A percentile compares a stretch with the other conserved stretches of the same genome.
Evolutionary conservation across 2,888 invertebrate genomes (phyloP).

Genomic region (Myathropa florea): DNA sequence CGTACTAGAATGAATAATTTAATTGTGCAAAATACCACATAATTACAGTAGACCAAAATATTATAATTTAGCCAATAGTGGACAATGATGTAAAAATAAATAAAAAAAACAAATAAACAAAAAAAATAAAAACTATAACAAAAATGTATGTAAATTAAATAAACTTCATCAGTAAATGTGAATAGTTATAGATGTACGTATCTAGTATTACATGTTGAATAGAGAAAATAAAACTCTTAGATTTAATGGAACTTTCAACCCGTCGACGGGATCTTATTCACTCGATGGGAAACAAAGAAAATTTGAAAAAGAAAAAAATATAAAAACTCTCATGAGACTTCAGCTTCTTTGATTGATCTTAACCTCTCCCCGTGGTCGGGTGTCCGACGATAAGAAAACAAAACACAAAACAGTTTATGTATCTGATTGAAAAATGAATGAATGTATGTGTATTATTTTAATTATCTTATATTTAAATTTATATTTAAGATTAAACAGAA

Average conservation of each 20-base stretch:
- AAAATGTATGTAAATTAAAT: constrained; percentile 56
- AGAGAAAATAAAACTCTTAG: constrained; percentile 33
- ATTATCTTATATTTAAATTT: constrained; percentile 52
- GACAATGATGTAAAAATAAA: constrained; percentile 37
- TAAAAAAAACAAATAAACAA: neutral
- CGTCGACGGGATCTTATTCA: neutral
- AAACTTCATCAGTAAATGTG: constrained; percentile 51
- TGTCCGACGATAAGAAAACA: constrained; percentile 6
- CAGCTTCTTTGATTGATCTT: constrained; percentile 45
- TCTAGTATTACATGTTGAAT: constrained; percentile 37
- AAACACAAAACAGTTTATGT: constrained; percentile 11
- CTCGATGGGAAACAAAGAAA: constrained; percentile 3
- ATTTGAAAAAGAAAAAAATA: neutral
- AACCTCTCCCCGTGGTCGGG: constrained; percentile 29
- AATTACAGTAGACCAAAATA: constrained; percentile 67
- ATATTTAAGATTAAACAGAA: constrained; percentile 41
- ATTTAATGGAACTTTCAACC: constrained; percentile 26
- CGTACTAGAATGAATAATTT: constrained; percentile 52
- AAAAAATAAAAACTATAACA: constrained; percentile 1
- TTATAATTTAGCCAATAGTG: constrained; percentile 46
- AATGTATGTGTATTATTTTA: constrained; percentile 60
- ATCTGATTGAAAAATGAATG: constrained; percentile 31
- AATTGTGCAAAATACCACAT: constrained; percentile 60
- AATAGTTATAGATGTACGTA: constrained; percentile 31
- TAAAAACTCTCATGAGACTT: constrained; percentile 21